Evolutionary conservation across 2,888 invertebrate species (phyloP).

Genomic region (Anodontia alba): DNA sequence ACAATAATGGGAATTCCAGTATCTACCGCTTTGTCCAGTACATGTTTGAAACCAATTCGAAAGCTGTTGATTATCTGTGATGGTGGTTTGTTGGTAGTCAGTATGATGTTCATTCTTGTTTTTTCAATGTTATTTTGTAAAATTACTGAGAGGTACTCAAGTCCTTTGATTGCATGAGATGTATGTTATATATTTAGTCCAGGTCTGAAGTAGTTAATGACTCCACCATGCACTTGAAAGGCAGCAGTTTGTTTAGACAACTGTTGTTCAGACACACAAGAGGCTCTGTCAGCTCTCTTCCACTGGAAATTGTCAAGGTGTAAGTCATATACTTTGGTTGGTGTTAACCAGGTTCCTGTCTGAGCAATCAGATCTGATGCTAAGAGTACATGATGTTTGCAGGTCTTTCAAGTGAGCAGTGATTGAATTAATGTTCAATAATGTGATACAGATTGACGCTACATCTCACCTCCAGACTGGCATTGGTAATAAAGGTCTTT

Average conservation of each 20-base stretch:
- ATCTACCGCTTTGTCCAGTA: not conserved
- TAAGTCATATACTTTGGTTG: not conserved
- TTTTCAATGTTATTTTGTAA: not conserved
- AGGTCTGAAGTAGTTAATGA: not conserved
- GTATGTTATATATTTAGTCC: not conserved
- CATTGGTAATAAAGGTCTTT: not conserved
- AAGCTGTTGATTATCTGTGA: not conserved
- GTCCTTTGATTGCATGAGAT: not conserved
- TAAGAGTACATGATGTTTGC: not conserved
- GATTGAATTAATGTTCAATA: not conserved
- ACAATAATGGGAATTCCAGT: not conserved
- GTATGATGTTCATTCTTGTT: not conserved
- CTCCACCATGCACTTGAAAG: not conserved
- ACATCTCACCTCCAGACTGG: not conserved
- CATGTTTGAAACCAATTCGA: not conserved
- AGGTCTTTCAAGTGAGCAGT: not conserved
- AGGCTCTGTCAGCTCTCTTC: not conserved
- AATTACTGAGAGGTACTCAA: not conserved
- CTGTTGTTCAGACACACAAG: not conserved
- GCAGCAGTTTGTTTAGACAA: not conserved
- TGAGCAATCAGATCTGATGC: not conserved
- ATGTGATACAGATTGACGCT: not conserved
- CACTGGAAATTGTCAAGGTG: not conserved
- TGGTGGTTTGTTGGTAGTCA: not conserved
- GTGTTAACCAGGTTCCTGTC: not conserved